phyloP scores from a whole-genome alignment of 1,140 invertebrate genomes.

The Lasaia peninsularis region DNA sequence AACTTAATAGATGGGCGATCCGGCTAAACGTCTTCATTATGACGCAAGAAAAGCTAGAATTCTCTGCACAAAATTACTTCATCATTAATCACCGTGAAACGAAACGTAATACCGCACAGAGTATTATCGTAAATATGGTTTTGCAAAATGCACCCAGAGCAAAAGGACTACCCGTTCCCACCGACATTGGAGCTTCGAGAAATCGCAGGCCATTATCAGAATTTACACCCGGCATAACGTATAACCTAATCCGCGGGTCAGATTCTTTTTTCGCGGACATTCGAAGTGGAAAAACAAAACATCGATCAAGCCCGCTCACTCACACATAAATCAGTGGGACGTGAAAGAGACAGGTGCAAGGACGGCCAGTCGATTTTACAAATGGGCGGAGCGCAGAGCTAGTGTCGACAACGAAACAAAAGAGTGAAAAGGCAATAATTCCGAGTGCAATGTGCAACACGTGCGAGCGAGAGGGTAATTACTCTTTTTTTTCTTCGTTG shows the following conservation, averaged over 20 bases:
- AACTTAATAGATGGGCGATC: slow-evolving; percentile 31
- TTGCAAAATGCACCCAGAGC: slow-evolving; percentile 43
- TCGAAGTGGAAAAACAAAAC: slow-evolving; percentile 44
- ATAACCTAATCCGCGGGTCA: slow-evolving; percentile 38
- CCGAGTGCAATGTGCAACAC: slow-evolving; percentile 56
- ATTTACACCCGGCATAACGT: slow-evolving; percentile 54
- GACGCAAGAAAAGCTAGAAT: slow-evolving; percentile 21
- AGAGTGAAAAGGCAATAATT: slow-evolving; percentile 71
- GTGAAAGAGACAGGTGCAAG: slow-evolving; percentile 70
- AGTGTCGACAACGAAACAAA: slow-evolving; percentile 69
- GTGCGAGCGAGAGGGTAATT: slow-evolving; percentile 44
- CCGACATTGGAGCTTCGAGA: slow-evolving; percentile 46
- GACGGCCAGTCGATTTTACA: slow-evolving; percentile 70
- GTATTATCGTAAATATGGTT: slow-evolving; percentile 67
- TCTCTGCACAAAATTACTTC: slow-evolving; percentile 38
- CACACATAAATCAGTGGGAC: slow-evolving; percentile 72
- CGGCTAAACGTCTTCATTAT: slow-evolving; percentile 55
- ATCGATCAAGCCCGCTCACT: slow-evolving; percentile 69
- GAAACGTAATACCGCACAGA: slow-evolving; percentile 61
- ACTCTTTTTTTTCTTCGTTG: slow-evolving; percentile 40
- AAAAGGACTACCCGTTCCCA: slow-evolving; percentile 32
- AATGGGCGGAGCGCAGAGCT: slow-evolving; percentile 69
- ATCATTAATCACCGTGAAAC: slow-evolving; percentile 62
- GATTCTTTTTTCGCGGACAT: slow-evolving; percentile 35
- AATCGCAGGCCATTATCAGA: slow-evolving; percentile 61